Base-by-base conservation (phyloP, 2,888 invertebrate species). In the Drosophila sordidula region DNA sequence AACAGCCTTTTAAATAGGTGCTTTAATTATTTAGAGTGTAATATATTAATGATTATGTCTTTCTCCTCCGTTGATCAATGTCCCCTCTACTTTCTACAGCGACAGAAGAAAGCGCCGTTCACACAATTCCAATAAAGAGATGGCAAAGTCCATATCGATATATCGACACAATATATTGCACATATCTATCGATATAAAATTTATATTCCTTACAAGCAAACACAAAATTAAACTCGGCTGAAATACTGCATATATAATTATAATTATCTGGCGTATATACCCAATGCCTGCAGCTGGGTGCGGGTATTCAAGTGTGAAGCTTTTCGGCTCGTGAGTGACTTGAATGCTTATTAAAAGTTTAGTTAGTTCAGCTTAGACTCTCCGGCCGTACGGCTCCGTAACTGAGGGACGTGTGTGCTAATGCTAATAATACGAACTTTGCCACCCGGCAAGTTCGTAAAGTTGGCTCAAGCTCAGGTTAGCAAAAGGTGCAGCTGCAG, bases 331-430 rank as follows among this genome's bases (percentile, higher is more conserved):
- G 6, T 32, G 47, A 73, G 18, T 49, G 46, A 45, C 56, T 65
- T 58, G 59, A 70, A 57, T 67, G 81, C 75, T 41, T 71, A 62
- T 75, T 85, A 75, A 75, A 80, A 78, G 57, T 78, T 84, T 42
- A 51, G 46, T 61, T 54, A 52, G 69, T 50, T 63, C 34, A 45
- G 45, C 36, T 56, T 72, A 47, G 59, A 46, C 54, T 36, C 25
- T 46, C 18, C 18, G 18, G 18, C 18, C 18, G 18, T 18, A 18
- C 18, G 2, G 18, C 18, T 18, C 18, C 5, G n/a, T 22, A 25
- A 1, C 36, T 36, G n/a, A 36, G 36, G n/a, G 44, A 34, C 50
- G 42, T 42, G 46, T 44, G 51, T 44, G 72, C 14, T 32, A 68
- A 64, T 64, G 63, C 42, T 26, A 58, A 54, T 58, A 42, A 18